phyloP scores from a whole-genome alignment of 2,113 vertebrate genomes.

The Eolophus roseicapilla region DNA sequence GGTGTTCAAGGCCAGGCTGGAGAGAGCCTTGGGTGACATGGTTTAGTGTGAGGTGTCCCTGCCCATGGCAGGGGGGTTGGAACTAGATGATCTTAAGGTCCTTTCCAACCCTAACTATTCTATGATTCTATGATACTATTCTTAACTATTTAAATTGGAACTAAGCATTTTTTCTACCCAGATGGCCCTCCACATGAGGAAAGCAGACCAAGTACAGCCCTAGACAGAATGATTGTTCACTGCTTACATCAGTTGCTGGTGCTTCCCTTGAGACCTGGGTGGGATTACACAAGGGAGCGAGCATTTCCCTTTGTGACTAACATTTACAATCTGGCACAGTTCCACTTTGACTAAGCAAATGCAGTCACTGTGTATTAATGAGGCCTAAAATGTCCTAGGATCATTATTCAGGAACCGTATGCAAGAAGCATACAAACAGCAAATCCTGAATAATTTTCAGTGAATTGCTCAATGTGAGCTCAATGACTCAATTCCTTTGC shows the following conservation, averaged over 20 bases:
- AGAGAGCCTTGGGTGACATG: too few species aligned
- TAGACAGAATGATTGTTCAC: neutral
- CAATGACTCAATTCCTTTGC: neutral
- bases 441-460: neutral
- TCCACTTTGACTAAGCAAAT: neutral
- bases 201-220: neutral
- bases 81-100: too few species aligned
- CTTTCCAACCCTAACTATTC: too few species aligned
- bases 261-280: neutral
- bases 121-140: neutral
- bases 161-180: neutral
- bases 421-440: neutral
- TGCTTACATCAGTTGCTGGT: neutral
- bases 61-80: too few species aligned
- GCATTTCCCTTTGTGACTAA: neutral
- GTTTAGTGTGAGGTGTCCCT: too few species aligned
- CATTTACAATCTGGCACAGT: neutral
- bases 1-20: too few species aligned
- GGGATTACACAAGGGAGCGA: neutral
- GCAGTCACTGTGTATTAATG: neutral
- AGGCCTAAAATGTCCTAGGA: neutral
- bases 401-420: neutral
- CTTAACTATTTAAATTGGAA: neutral
- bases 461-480: neutral
- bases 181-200: neutral